phyloP scores from a whole-genome alignment of 1,140 invertebrate species.

The Coenobita brevimanus region DNA sequence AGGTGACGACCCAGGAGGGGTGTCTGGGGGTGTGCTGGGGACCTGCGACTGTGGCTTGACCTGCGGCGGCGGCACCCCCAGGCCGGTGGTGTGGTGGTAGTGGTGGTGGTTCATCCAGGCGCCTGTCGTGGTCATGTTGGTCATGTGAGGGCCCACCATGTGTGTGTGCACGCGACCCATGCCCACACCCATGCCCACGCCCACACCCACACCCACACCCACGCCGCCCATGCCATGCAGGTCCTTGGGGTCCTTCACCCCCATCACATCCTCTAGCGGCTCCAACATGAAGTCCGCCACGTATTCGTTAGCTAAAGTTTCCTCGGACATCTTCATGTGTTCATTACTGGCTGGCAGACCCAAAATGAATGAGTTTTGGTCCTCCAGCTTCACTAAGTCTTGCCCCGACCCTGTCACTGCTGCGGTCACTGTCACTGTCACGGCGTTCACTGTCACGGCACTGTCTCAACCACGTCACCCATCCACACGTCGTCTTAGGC shows the following conservation, averaged over 20 bases:
- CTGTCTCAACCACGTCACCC: not conserved
- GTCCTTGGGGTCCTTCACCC: slow-evolving; percentile 5
- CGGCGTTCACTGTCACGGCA: not conserved
- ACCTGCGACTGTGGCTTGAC: slow-evolving; percentile 61
- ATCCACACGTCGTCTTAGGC: not conserved
- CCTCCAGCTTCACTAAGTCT: not conserved
- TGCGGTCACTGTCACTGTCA: not conserved
- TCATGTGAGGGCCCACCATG: slow-evolving; percentile 60
- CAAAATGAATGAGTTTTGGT: not conserved
- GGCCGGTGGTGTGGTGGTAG: slow-evolving; percentile 16
- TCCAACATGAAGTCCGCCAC: slow-evolving; percentile 68
- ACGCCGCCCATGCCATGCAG: not conserved
- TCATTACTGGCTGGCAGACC: slow-evolving; percentile 25
- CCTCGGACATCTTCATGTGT: slow-evolving; percentile 42
- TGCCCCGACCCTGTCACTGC: not conserved
- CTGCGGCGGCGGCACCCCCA: slow-evolving; percentile 46
- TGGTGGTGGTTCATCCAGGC: slow-evolving; percentile 60
- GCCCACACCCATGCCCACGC: slow-evolving; percentile 34
- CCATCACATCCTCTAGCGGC: slow-evolving; percentile 58
- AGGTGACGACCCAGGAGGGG: slow-evolving; percentile 62
- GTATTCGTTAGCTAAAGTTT: slow-evolving; percentile 52
- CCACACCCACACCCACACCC: slow-evolving; percentile 30
- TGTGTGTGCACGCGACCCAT: slow-evolving; percentile 45
- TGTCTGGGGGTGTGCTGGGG: slow-evolving; percentile 63
- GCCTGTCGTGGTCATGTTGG: slow-evolving; percentile 38